Evolutionary conservation across 53 echinoderm and acorn worm species (phyloP), one percentile per base, ranked within the genome.

Genomic region (Luidia sarsii): DNA sequence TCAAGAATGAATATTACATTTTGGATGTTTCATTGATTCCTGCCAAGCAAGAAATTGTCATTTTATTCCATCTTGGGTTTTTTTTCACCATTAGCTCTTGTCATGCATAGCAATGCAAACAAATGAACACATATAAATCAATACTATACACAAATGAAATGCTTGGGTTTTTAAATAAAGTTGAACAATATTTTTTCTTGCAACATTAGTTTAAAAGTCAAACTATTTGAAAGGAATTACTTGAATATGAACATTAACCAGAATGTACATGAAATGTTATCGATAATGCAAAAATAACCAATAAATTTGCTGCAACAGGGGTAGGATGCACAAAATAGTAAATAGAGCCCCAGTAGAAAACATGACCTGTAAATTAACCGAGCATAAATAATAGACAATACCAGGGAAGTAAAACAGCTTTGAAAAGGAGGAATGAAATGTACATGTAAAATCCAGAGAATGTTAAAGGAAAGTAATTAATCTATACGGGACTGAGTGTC

Each of bases 61-160:
- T 50, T 71, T 71, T 52, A 52, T 71, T 72, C 56, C 56, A 55
- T 21, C 36, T 7, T 41, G 11, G 6, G 6, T 41, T 6, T 41
- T 41, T 37, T 65, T 22, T 72, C 38, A 56, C 37, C 72, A 72
- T 7, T 72, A 24, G 38, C 35, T 36, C 11, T 24, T 31, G n/a
- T 53, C 72, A 72, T 72, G 72, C 72, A 72, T 72, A 72, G 55
- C 72, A 72, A 72, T 72, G 72, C 56, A 56, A 72, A 72, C 29
- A 71, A 36, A 35, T 21, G 15, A 53, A 72, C 38, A 49, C 28
- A 50, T 21, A 38, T 41, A 63, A 72, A 72, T 55, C 56, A 39
- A 54, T 72, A 35, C 38, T 72, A 39, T 56, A 72, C 72, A 72
- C 72, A 72, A 72, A 55, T 71, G n/a, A 71, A 38, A 24, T 34